Conservation (phyloP, 2,888 invertebrate genomes). For the Alsophila aescularia region DNA sequence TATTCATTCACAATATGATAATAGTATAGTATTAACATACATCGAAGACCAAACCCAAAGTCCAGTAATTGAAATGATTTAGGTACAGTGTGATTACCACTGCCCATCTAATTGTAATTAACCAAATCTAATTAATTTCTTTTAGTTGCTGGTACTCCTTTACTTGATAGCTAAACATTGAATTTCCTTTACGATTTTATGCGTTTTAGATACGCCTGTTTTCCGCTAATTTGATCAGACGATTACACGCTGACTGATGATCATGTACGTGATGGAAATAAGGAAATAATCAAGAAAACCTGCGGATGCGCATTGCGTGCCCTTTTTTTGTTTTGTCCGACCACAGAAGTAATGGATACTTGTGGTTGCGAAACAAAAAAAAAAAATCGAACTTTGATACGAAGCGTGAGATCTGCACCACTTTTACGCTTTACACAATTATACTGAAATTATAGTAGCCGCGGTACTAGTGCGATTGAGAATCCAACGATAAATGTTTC, state of each 20-base stretch:
- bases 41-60: too few relatives aligned
- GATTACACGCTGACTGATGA: constrained; percentile 39
- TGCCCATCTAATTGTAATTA: too few relatives aligned
- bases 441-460: too few relatives aligned
- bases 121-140: constrained; percentile 3
- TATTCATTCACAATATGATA: too few relatives aligned
- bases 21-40: too few relatives aligned
- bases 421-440: too few relatives aligned
- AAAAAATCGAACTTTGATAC: background rate
- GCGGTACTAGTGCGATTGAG: too few relatives aligned
- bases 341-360: constrained; percentile 36
- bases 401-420: too few relatives aligned
- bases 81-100: too few relatives aligned
- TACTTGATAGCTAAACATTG: constrained; percentile 5
- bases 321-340: constrained; percentile 35
- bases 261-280: constrained; percentile 36
- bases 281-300: constrained; percentile 50
- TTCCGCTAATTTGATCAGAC: constrained; percentile 24
- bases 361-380: constrained; percentile 32
- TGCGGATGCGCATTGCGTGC: constrained; percentile 37
- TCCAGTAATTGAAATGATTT: too few relatives aligned
- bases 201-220: constrained; percentile 21
- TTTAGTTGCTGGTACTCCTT: background rate
- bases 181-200: constrained; percentile 20
- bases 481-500: too few relatives aligned